Percentiles rank a stretch among this genome's conserved stretches.
These are phyloP conservation scores for Catharus fuscescens DNA, from an alignment of 2,113 vertebrate genomes.

Conservation along the genomic window DNA sequence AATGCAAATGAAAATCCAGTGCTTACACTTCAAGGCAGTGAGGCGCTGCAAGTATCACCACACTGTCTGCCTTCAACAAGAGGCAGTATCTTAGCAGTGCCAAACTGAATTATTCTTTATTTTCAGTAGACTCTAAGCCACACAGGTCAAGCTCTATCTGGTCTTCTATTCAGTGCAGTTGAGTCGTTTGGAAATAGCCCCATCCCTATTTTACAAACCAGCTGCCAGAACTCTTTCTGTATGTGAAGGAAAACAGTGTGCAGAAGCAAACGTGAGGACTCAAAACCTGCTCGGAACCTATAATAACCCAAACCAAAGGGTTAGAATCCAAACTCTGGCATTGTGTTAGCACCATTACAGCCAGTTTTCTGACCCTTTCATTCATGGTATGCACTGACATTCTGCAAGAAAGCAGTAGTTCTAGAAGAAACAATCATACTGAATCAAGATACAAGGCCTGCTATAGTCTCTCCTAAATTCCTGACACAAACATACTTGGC, in stretches of 20 bases:
- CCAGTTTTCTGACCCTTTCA: neutral
- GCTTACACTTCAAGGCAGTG: neutral
- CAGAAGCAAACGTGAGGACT: neutral
- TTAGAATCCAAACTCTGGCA: neutral
- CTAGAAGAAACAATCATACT: neutral
- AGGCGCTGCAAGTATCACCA: neutral
- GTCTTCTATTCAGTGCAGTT: neutral
- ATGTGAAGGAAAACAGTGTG: neutral
- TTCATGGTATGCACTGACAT: neutral
- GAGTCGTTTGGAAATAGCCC: neutral
- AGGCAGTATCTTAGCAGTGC: neutral
- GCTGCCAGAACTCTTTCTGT: neutral
- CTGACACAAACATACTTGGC: neutral
- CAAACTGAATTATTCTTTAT: neutral
- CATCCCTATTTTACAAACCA: neutral
- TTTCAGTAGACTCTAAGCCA: neutral
- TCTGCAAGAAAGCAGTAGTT: neutral
- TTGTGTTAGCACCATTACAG: neutral
- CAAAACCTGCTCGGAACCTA: neutral
- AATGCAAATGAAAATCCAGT: neutral
- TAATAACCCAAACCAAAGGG: neutral
- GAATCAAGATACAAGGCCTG: neutral
- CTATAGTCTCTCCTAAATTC: neutral
- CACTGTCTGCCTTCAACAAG: neutral
- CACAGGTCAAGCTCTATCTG: neutral